Percentiles rank a stretch among this genome's conserved stretches.
Evolutionary conservation across 2,113 vertebrate genomes (phyloP).

Genomic region (Pseudorasbora parva): DNA sequence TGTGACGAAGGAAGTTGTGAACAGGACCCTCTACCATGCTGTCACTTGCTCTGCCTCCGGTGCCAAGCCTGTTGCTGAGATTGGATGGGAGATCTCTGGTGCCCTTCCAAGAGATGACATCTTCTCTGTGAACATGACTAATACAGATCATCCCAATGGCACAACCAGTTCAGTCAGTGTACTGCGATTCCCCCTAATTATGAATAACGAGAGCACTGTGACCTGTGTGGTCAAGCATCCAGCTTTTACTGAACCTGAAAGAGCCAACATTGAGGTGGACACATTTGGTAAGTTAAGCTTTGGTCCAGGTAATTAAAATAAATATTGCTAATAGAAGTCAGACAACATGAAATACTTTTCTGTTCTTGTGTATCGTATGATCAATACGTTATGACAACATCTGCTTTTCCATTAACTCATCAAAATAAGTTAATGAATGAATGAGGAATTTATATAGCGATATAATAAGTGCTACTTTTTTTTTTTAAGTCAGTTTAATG

Average conservation of each 20-base stretch:
- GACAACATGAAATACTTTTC: not conserved
- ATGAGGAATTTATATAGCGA: too few relatives aligned
- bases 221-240: constrained; percentile 68
- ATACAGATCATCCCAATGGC: constrained; percentile 57
- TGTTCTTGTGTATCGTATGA: not conserved
- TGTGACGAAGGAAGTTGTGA: constrained; percentile 60
- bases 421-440: too few relatives aligned
- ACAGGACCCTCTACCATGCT: constrained; percentile 66
- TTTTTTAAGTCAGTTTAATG: too few relatives aligned
- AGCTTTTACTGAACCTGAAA: constrained; percentile 57
- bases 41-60: constrained; percentile 66
- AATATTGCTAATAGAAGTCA: not conserved
- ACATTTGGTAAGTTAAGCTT: constrained; percentile 50
- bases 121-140: constrained; percentile 52
- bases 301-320: not conserved
- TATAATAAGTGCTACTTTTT: too few relatives aligned
- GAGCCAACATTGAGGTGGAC: constrained; percentile 58
- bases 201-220: constrained; percentile 67
- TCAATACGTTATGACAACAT: too few relatives aligned
- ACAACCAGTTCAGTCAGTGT: constrained; percentile 65
- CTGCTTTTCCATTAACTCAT: too few relatives aligned
- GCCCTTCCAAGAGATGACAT: constrained; percentile 29
- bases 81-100: constrained; percentile 67
- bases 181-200: constrained; percentile 70
- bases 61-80: constrained; percentile 63